phyloP scores from a whole-genome alignment of 2,797 vertebrate species.

The Salarias fasciatus region DNA sequence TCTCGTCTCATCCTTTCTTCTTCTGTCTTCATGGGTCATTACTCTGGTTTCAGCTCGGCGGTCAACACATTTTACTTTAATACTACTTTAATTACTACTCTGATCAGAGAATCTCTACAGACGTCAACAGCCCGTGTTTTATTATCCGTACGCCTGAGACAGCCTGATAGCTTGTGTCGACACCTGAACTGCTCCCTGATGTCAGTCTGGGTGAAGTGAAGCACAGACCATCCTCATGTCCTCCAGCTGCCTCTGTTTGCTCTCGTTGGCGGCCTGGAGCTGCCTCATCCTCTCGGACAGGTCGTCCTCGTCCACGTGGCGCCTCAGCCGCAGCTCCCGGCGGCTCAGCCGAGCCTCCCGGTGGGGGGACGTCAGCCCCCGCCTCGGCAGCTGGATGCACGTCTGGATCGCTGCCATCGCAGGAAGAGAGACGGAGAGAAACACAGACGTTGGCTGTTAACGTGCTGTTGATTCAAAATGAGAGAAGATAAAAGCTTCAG shows the following conservation, averaged over 20 bases:
- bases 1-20: no score
- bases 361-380: slow-evolving; percentile 87
- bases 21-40: no score
- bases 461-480: neutral
- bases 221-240: slow-evolving; percentile 87
- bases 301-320: slow-evolving; percentile 86
- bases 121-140: no score
- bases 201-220: neutral
- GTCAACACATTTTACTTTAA: no score
- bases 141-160: no score
- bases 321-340: slow-evolving; percentile 87
- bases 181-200: neutral
- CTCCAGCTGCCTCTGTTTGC: slow-evolving; percentile 92
- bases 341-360: slow-evolving; percentile 90
- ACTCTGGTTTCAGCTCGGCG: no score
- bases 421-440: neutral
- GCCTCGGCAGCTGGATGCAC: slow-evolving; percentile 86
- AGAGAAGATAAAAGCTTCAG: neutral
- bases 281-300: slow-evolving; percentile 90
- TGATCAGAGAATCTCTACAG: no score
- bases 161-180: no score
- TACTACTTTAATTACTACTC: no score
- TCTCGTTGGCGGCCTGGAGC: slow-evolving; percentile 90
- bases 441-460: neutral
- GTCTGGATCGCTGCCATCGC: slow-evolving; percentile 86